These are phyloP conservation scores for Aurelia aurita DNA, from an alignment of 30 jellyfish, hydroid and myxozoan genomes.

Conservation along the genomic window DNA sequence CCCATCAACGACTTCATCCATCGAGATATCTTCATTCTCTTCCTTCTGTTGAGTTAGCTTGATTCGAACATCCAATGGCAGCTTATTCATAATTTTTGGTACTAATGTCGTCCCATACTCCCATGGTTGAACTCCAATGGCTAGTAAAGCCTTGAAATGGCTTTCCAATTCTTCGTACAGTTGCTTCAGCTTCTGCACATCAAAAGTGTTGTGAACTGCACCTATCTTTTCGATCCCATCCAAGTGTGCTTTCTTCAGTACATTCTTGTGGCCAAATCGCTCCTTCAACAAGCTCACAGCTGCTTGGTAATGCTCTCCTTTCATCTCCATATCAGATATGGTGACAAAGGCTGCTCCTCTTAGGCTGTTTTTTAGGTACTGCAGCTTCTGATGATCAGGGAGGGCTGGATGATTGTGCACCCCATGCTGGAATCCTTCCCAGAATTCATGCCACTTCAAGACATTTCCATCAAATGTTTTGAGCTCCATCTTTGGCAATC, in stretches of 20 bases:
- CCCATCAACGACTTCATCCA: conserved; percentile 13
- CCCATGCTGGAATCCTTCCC: conserved; percentile 70
- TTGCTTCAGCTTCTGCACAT: conserved; percentile 23
- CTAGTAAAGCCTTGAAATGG: conserved; percentile 46
- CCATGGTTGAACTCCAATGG: conserved; percentile 33
- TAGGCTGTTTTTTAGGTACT: conserved; percentile 29
- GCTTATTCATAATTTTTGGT: conserved; percentile 28
- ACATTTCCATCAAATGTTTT: conserved; percentile 62
- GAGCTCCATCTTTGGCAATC: conserved; percentile 49
- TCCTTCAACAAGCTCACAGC: conserved; percentile 47
- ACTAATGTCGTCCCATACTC: conserved; percentile 37
- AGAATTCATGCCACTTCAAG: conserved; percentile 49
- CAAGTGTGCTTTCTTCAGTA: conserved; percentile 54
- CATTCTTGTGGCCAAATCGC: conserved; percentile 51
- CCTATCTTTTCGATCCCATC: conserved; percentile 29
- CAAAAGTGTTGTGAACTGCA: conserved; percentile 2
- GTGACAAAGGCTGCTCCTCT: conserved; percentile 58
- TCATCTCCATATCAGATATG: conserved; percentile 19
- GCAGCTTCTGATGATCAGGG: conserved; percentile 58
- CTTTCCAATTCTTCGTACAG: conserved; percentile 53
- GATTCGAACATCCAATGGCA: conserved; percentile 26
- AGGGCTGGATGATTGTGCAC: conserved; percentile 21
- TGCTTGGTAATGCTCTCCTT: conserved; percentile 27
- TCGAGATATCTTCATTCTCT: conserved; percentile 8
- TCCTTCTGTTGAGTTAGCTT: conserved; percentile 22